These are phyloP conservation scores for Bombyx huttoni DNA, from an alignment of 2,888 invertebrate genomes.

Conservation along the genomic window DNA sequence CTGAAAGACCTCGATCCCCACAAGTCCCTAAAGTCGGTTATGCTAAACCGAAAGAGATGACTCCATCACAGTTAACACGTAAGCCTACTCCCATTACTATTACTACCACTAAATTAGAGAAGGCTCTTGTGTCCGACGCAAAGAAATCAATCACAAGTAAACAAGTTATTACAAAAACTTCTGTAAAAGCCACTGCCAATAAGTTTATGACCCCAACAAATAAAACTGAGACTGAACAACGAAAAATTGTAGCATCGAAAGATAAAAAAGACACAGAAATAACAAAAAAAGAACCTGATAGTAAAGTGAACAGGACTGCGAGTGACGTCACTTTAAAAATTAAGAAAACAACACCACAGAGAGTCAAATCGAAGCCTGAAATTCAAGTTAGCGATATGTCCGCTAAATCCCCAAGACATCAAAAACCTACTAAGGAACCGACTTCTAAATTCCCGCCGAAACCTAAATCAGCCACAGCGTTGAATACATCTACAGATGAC, in stretches of 20 bases:
- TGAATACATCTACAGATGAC: slow-evolving; percentile 67
- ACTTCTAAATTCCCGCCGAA: slow-evolving; percentile 45
- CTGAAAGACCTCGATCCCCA: slow-evolving; percentile 48
- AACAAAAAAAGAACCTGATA: slow-evolving; percentile 46
- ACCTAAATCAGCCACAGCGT: slow-evolving; percentile 62
- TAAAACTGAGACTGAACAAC: slow-evolving; percentile 40
- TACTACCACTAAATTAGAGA: slow-evolving; percentile 39
- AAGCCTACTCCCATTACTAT: slow-evolving; percentile 34
- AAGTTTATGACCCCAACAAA: slow-evolving; percentile 21
- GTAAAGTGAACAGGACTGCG: slow-evolving; percentile 66
- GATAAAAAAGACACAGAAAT: slow-evolving; percentile 36
- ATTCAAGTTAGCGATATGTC: slow-evolving; percentile 53
- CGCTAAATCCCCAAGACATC: slow-evolving; percentile 31
- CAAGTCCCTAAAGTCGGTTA: slow-evolving; percentile 39
- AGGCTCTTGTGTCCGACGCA: slow-evolving; percentile 24
- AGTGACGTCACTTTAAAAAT: slow-evolving; percentile 73
- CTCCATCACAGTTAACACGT: slow-evolving; percentile 26
- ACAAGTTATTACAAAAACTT: slow-evolving; percentile 32
- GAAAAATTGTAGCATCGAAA: slow-evolving; percentile 39
- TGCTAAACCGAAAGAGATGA: slow-evolving; percentile 38
- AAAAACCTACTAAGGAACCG: slow-evolving; percentile 33
- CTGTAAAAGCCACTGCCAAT: slow-evolving; percentile 18
- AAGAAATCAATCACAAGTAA: slow-evolving; percentile 38
- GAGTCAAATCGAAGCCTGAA: slow-evolving; percentile 63
- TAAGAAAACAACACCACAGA: slow-evolving; percentile 49